Evolutionary conservation across 1,140 invertebrate genomes (phyloP), one percentile per base, ranked within the genome.

Genomic region (Zaprionus gabonicus): DNA sequence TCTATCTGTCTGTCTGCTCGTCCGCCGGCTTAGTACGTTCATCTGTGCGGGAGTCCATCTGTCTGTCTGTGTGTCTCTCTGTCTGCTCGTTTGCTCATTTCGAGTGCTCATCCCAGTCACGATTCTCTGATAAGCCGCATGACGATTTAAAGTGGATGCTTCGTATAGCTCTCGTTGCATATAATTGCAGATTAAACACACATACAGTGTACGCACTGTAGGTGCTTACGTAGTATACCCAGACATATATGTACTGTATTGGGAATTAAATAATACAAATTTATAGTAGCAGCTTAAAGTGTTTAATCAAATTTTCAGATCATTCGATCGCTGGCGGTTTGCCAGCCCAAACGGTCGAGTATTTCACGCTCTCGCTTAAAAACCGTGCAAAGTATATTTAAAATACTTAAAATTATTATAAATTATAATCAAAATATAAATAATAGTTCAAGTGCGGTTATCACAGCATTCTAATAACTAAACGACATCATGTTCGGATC

Each of bases 61-160:
- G 70, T 62, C 28, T 59, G 58, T 60, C 46, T 49, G 58, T 60
- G 38, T 49, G 71, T 25, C 36, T 51, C 36, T 28, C 31, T 15
- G 44, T 63, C 25, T 38, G 59, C 46, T 41, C 41, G 71, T 25
- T n/a, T 31, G 23, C 49, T 25, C 17, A 17, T 20, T 20, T 65
- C 12, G 20, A 34, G 25, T 60, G 34, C 41, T 72, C 44, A 60
- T 57, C 36, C 63, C 36, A 64, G 36, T 57, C 51, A 36, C 36
- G n/a, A 23, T 41, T 69, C 25, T 76, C 17, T 76, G 78, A 80
- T 80, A 78, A 80, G 78, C 31, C 31, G 23, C 12, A 57, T 72
- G 60, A 70, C 75, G 41, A 60, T 62, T 78, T 66, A 69, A 60
- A 64, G 67, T 79, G 23, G 58, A 76, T 25, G 72, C 59, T 15